phyloP scores from a whole-genome alignment of 2,797 vertebrate species.

The Alca torda region DNA sequence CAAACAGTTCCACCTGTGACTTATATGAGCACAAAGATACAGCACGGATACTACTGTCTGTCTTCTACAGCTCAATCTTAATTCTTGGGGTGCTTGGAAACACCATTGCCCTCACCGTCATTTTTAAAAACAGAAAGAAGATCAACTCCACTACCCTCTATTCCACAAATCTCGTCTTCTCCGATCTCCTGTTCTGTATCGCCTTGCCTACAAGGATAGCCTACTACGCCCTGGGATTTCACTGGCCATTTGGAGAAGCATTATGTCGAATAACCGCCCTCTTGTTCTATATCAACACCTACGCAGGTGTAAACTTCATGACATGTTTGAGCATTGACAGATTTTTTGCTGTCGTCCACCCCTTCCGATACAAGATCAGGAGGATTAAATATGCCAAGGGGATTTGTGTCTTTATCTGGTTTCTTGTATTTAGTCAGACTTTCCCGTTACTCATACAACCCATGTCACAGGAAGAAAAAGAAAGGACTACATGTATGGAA shows the following conservation, averaged over 20 bases:
- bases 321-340: slow-evolving; percentile 94
- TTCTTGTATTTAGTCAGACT: slow-evolving; percentile 89
- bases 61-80: slow-evolving; percentile 85
- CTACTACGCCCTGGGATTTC: slow-evolving; percentile 90
- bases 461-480: slow-evolving; percentile 78
- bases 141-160: slow-evolving; percentile 97
- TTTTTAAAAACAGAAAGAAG: slow-evolving; percentile 90
- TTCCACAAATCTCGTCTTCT: slow-evolving; percentile 92
- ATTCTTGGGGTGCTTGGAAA: slow-evolving; percentile 89
- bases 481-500: slow-evolving; percentile 91
- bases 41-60: slow-evolving; percentile 83
- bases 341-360: slow-evolving; percentile 92
- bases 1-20: slow-evolving; percentile 75
- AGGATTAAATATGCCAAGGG: slow-evolving; percentile 85
- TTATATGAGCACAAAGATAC: slow-evolving; percentile 85
- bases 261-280: slow-evolving; percentile 85
- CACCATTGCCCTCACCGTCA: slow-evolving; percentile 88
- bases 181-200: slow-evolving; percentile 91
- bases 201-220: slow-evolving; percentile 86
- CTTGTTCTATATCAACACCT: slow-evolving; percentile 96
- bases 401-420: slow-evolving; percentile 87
- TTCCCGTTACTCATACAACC: slow-evolving; percentile 84
- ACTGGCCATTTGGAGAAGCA: slow-evolving; percentile 87
- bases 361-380: slow-evolving; percentile 86
- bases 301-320: slow-evolving; percentile 97